These are phyloP conservation scores for Corythaeola cristata DNA, from an alignment of 2,113 vertebrate species.

Conservation along the genomic window DNA sequence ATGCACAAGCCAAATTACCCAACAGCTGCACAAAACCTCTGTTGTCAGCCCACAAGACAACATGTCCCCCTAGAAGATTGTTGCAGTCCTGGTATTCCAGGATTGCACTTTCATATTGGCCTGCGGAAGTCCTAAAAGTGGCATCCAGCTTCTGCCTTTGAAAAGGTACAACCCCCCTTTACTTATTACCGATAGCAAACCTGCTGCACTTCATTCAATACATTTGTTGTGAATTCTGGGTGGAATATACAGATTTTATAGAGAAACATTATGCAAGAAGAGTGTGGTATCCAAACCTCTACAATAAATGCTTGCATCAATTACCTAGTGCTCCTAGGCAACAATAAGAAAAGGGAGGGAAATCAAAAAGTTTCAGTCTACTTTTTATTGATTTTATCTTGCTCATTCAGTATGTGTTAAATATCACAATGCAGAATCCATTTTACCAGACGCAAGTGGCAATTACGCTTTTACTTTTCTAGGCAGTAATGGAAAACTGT, in stretches of 20 bases:
- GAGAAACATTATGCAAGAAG: neutral
- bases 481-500: slow-evolving; percentile 33
- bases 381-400: slow-evolving; percentile 35
- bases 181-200: neutral
- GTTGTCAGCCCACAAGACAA: neutral
- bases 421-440: neutral
- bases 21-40: neutral
- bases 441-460: slow-evolving; percentile 22
- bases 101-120: neutral
- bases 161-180: neutral
- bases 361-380: neutral
- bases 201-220: neutral
- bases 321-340: neutral
- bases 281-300: neutral
- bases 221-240: neutral
- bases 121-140: neutral
- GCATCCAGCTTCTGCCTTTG: neutral
- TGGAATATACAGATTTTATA: neutral
- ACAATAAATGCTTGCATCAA: slow-evolving; percentile 18
- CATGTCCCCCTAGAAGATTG: rapidly evolving
- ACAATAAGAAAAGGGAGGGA: neutral
- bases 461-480: slow-evolving; percentile 41
- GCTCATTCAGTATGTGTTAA: slow-evolving; percentile 44
- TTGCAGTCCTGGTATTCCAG: neutral
- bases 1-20: neutral